A percentile compares a stretch with the other conserved stretches of the same genome.
These are phyloP conservation scores for Indicator indicator DNA, from an alignment of 2,113 vertebrate genomes.

Conservation along the genomic window DNA sequence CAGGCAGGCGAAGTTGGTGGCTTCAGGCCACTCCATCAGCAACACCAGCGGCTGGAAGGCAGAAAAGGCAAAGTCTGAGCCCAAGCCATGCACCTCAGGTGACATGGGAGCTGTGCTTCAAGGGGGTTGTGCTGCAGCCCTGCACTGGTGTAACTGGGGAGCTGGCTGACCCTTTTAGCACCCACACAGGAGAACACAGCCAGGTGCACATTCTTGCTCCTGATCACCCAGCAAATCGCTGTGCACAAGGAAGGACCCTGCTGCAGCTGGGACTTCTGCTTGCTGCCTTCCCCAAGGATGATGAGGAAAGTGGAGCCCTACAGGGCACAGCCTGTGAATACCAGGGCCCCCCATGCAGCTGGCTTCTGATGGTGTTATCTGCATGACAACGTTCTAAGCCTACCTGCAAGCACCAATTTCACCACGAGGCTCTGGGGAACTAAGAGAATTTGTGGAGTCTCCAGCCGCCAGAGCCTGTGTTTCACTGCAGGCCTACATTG, in stretches of 20 bases:
- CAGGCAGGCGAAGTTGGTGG: slow-evolving; percentile 95
- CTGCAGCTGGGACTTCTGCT: not conserved
- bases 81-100: fast-evolving
- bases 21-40: slow-evolving; percentile 98
- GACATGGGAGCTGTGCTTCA: not conserved
- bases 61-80: not conserved
- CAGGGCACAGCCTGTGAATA: not conserved
- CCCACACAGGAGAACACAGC: not conserved
- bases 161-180: not conserved
- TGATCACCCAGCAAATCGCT: not conserved
- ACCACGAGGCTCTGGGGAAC: not conserved
- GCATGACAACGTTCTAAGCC: not conserved
- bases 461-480: not conserved
- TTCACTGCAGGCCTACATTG: not conserved
- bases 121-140: fast-evolving
- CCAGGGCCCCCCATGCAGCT: not conserved
- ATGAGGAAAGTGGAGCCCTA: not conserved
- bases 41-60: slow-evolving; percentile 88
- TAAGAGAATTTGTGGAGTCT: not conserved
- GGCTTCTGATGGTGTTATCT: not conserved
- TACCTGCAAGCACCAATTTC: not conserved
- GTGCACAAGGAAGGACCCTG: fast-evolving
- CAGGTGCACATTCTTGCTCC: not conserved
- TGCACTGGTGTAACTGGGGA: not conserved
- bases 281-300: not conserved